These are phyloP conservation scores for Tetraodon nigroviridis DNA, from an alignment of 2,113 vertebrate species.

Conservation along the genomic window DNA sequence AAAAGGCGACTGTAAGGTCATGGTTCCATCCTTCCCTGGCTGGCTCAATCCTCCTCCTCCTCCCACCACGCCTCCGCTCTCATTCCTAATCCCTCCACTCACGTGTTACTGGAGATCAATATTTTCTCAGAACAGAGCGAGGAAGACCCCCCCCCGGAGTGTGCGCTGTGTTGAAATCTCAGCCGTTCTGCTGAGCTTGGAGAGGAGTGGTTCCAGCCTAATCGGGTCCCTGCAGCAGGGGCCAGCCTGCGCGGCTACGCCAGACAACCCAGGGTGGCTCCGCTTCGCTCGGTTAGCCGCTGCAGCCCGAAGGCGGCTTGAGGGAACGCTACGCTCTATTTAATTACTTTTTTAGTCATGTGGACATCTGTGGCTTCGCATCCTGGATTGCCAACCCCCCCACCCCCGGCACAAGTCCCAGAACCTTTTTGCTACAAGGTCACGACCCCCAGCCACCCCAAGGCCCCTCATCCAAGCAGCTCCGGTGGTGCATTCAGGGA, in stretches of 20 bases:
- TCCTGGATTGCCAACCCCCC: no score
- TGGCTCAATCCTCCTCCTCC: not conserved
- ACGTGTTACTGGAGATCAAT: conserved; percentile 36
- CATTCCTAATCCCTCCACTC: conserved; percentile 5
- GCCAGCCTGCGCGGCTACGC: not conserved
- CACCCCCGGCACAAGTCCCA: conserved; percentile 46
- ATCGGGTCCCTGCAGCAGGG: not conserved
- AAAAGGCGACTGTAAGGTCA: not conserved
- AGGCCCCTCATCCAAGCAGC: no score
- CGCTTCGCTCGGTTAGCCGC: no score
- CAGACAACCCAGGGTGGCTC: no score
- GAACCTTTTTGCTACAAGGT: conserved; percentile 37
- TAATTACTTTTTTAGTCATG: conserved; percentile 31
- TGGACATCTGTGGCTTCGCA: conserved; percentile 46
- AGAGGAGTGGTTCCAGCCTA: not conserved
- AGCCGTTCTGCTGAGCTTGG: conserved; percentile 8
- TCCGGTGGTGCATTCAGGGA: no score
- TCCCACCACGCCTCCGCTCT: not conserved
- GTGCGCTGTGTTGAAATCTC: no score
- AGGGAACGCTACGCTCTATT: conserved; percentile 33
- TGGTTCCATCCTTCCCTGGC: not conserved
- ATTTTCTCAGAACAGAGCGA: conserved; percentile 13
- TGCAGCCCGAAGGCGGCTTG: conserved; percentile 8
- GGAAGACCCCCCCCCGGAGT: no score
- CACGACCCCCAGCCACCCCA: conserved; percentile 7